Conservation (phyloP, 2,888 invertebrate genomes). For the Micoletzkya japonica region DNA sequence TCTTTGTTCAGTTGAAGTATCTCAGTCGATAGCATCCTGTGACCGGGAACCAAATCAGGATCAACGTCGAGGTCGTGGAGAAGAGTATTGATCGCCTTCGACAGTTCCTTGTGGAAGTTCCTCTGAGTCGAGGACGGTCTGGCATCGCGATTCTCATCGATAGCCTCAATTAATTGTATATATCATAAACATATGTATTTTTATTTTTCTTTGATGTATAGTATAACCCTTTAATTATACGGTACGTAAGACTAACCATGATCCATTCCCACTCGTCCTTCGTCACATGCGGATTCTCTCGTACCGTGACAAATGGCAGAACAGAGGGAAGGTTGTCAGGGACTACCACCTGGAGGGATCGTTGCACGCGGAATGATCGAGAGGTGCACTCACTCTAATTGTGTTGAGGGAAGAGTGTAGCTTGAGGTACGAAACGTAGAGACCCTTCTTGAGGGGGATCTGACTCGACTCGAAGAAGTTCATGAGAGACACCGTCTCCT, state of each 20-base stretch:
- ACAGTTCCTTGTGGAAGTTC: constrained; percentile 64
- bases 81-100: constrained; percentile 37
- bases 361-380: too few species aligned
- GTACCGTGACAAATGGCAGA: constrained; percentile 86
- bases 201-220: constrained; percentile 67
- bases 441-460: constrained; percentile 78
- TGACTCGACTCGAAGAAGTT: constrained; percentile 80
- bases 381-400: constrained; percentile 38
- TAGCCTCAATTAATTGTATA: constrained; percentile 34
- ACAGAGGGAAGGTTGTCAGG: constrained; percentile 90
- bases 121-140: constrained; percentile 63
- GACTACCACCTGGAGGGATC: constrained; percentile 74
- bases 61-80: constrained; percentile 55
- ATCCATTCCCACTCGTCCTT: constrained; percentile 92
- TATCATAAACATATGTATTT: constrained; percentile 65
- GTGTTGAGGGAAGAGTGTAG: constrained; percentile 79
- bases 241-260: constrained; percentile 32
- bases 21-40: constrained; percentile 86
- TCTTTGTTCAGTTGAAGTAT: constrained; percentile 87
- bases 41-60: constrained; percentile 74
- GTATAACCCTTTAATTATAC: neutral
- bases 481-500: constrained; percentile 79
- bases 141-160: constrained; percentile 37
- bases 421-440: constrained; percentile 93
- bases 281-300: constrained; percentile 89